Base-by-base conservation (phyloP, 2,797 vertebrate genomes). In the Odontamblyopus lacepedii region DNA sequence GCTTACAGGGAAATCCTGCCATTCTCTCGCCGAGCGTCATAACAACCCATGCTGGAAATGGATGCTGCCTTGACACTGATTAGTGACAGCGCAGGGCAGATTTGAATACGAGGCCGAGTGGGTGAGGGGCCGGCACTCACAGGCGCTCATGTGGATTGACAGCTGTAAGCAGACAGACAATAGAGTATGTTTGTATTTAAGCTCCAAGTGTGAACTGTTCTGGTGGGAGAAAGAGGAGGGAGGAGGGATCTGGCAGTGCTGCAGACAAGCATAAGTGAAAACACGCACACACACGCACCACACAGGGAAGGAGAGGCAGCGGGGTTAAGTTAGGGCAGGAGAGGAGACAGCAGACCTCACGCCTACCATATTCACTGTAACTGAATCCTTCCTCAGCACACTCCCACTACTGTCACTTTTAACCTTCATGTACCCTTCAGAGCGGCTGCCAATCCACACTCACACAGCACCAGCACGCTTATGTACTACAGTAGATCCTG, bases 1-100 rank as follows among this genome's bases (percentile, higher is more conserved):
- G 80, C 85, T 88, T 75, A 73, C 82, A 81, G 88, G 92, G 88
- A 93, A 91, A 93, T 92, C 91, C 92, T 91, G 90, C 86, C 82
- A 92, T 93, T 92, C 91, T 91, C 85, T 84, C 12, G 59, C 78
- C 79, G 74, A 90, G 83, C 74, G 56, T 85, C 85, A 84, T 61
- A 87, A 82, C 83, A 77, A 80, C 68, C 69, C 81, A 69, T 4
- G 50, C 73, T 70, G 63, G 81, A 86, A 91, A 81, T 79, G 73
- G 75, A 83, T 12, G 67, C 61, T 16, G 74, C 78, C 65, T 74
- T 70, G 53, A 55, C 78, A 48, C 69, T 35, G 82, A 87, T 84
- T 88, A 77, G 74, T 26, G 78, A 76, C 76, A 50, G 81, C 67
- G 50, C 32, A 72, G 79, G 70, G 44, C 76, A 27, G 71, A 77